A percentile compares a stretch with the other conserved stretches of the same genome.
phyloP scores from a whole-genome alignment of 2,888 invertebrate genomes.

The Cephus pulcher region DNA sequence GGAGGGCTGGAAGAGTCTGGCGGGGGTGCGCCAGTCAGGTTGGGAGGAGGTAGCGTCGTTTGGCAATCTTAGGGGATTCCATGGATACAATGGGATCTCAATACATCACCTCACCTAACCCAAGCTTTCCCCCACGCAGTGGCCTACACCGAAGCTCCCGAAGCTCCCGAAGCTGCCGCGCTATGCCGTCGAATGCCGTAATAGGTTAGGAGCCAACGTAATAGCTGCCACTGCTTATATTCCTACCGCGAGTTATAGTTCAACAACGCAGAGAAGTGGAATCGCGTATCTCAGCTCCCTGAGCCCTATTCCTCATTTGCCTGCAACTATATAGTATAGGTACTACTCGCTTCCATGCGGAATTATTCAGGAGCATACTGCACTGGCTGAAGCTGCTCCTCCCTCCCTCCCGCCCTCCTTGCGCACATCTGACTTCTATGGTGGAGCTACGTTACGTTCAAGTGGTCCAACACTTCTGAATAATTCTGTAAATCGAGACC shows the following conservation, averaged over 20 bases:
- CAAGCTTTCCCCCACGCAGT: constrained; percentile 14
- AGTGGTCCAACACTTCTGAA: too few relatives aligned
- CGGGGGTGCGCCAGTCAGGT: background rate
- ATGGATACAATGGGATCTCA: constrained; percentile 67
- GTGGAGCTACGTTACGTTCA: too few relatives aligned
- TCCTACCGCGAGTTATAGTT: constrained; percentile 58
- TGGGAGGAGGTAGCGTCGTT: constrained; percentile 48
- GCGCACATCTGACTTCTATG: too few relatives aligned
- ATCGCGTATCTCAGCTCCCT: constrained; percentile 34
- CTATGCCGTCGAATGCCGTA: constrained; percentile 53
- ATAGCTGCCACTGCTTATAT: constrained; percentile 62
- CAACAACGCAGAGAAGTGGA: constrained; percentile 59
- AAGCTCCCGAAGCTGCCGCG: constrained; percentile 20
- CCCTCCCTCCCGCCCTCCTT: too few relatives aligned
- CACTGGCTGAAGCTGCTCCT: too few relatives aligned
- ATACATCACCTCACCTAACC: constrained; percentile 66
- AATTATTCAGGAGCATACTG: too few relatives aligned
- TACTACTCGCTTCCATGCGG: too few relatives aligned
- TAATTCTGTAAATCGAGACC: too few relatives aligned
- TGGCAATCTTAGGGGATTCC: constrained; percentile 67
- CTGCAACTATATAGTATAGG: too few relatives aligned
- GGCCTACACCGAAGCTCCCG: constrained; percentile 14
- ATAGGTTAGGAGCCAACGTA: constrained; percentile 63
- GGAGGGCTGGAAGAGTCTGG: background rate
- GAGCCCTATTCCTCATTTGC: too few relatives aligned